Evolutionary conservation across 2,888 invertebrate species (phyloP).

Genomic region (Drosophila atripex): DNA sequence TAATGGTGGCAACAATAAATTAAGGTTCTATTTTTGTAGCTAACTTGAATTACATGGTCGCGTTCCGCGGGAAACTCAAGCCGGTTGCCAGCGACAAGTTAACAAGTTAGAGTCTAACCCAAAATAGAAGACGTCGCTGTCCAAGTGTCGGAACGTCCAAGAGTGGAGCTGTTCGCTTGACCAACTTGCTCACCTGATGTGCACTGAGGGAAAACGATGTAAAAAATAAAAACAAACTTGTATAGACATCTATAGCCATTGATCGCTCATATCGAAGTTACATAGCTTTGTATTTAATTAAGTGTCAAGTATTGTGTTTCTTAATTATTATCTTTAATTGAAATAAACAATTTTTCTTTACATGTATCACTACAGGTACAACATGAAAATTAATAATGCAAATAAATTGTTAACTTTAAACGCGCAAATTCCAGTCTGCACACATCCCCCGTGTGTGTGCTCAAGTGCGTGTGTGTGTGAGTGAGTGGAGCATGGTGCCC

Average conservation of each 20-base stretch:
- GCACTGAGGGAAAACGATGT: conserved; percentile 1
- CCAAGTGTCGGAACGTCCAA: conserved; percentile 19
- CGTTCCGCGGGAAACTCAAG: conserved; percentile 22
- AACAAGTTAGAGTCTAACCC: conserved; percentile 78
- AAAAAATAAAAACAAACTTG: background rate
- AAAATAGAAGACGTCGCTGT: conserved; percentile 67
- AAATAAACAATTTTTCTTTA: background rate
- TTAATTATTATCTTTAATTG: background rate
- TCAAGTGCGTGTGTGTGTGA: conserved; percentile 20
- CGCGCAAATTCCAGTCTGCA: conserved; percentile 67
- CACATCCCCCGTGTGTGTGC: conserved; percentile 19
- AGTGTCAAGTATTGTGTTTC: no score
- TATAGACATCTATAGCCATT: background rate
- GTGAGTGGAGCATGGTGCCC: background rate
- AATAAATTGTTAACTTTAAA: conserved; percentile 78
- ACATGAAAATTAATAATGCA: conserved; percentile 80
- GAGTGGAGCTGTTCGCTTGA: conserved; percentile 40
- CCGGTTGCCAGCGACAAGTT: conserved; percentile 61
- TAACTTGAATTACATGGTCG: conserved; percentile 70
- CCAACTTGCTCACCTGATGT: conserved; percentile 46
- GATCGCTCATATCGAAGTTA: no score
- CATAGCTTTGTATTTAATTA: no score
- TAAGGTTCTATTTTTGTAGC: conserved; percentile 79
- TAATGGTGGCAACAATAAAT: conserved; percentile 69
- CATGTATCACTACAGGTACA: conserved; percentile 13